Evolutionary conservation across 1,140 invertebrate genomes (phyloP), one percentile per base, ranked within the genome.

Genomic region (Anthonomus grandis): DNA sequence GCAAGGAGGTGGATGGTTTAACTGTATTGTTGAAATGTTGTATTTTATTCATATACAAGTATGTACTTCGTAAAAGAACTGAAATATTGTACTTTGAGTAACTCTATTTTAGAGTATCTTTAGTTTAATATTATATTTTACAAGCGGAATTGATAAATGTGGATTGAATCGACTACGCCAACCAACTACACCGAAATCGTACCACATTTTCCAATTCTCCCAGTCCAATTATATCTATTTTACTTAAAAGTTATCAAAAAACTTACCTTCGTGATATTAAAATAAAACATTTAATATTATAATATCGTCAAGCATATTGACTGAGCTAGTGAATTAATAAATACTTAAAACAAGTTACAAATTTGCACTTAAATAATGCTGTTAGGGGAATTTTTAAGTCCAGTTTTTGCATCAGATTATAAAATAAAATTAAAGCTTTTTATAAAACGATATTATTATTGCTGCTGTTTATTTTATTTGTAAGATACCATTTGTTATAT

Each of bases 221-320:
- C 36, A 31, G 36, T 48, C 27, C 6, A 13, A 38, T 10, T n/a
- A 52, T 22, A 13, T 6, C 10, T 34, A 48, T n/a, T 48, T 58
- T 13, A 53, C 47, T 23, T 52, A 53, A 53, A 45, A 58, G 55
- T 56, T 57, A 57, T 39, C 46, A 56, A 44, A 50, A 53, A 50
- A 52, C 38, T 53, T 67, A 65, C 63, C 63, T 68, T 65, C 59
- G 68, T 70, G 68, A 70, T 70, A 70, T 67, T 70, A 64, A 59
- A 59, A 62, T 59, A 57, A 50, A 53, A 60, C 51, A 51, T 46
- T 65, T n/a, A n/a, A n/a, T n/a, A n/a, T n/a, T n/a, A n/a, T n/a
- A n/a, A 58, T 63, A 63, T 64, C 60, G 66, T 68, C 65, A 70
- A 66, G 63, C 57, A 55, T 65, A 62, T 62, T 67, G 68, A 70